Evolutionary conservation across 2,888 invertebrate genomes (phyloP), one percentile per base, ranked within the genome.

Genomic region (Leptinotarsa peninsularis): DNA sequence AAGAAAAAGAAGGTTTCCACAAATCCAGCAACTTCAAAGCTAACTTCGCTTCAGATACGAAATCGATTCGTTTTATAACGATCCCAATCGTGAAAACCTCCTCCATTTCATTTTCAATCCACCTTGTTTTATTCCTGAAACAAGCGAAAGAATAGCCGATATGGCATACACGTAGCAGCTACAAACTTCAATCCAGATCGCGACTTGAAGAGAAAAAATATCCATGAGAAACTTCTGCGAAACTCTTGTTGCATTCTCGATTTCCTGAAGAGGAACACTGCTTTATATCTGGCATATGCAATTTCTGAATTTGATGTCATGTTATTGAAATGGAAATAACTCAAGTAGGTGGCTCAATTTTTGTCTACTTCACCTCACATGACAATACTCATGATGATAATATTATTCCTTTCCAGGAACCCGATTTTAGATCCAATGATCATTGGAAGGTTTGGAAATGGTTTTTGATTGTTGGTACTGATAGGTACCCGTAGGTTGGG

Each of bases 111-210:
- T 23, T 58, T 58, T 58, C 58, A 58, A 58, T 58, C 23, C 58
- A 21, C 58, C 58, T 23, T 58, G 58, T 58, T 58, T 23, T 63
- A 63, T 63, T 27, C 63, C n/a, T n/a, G 63, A 63, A 43, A 63
- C 33, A 43, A 27, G 33, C 33, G 58, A 23, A 21, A 43, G 27
- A 33, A 63, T 63, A 17, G 63, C 27, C 43, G 63, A 63, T 58
- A 63, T 63, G n/a, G 63, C 17, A 63, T 17, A n/a, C 63, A 63
- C 63, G 63, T 63, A 63, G 17, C 63, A 63, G 33, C 33, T 4
- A 63, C 63, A 63, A 63, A 63, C 63, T 63, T 63, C 43, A 63
- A 0, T 63, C 17, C 33, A 27, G 3, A 63, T 33, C 5, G 27
- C 63, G 63, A 27, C 58, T 21, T 23, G 23, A 56, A 56, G 56